Conservation (phyloP, 1,140 invertebrate genomes). For the Aphelenchoides avenae region DNA sequence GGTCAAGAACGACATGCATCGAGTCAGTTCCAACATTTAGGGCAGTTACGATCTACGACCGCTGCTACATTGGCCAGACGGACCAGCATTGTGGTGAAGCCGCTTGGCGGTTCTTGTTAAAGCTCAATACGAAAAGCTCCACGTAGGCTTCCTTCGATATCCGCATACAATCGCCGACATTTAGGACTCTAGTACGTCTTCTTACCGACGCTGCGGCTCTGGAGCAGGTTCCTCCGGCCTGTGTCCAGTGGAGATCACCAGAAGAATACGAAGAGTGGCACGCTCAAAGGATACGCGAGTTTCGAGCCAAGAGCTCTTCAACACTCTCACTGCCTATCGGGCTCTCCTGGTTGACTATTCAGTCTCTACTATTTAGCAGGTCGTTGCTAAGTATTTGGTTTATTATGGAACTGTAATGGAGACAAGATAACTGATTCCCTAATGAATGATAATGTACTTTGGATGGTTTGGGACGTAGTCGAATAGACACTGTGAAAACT, state of each 20-base stretch:
- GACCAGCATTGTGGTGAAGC: conserved; percentile 28
- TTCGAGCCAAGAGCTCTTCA: too few species aligned
- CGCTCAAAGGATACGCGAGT: conserved; percentile 9
- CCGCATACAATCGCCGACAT: not conserved
- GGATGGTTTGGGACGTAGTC: too few species aligned
- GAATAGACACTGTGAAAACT: too few species aligned
- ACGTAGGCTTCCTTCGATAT: conserved; percentile 16
- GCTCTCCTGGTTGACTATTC: too few species aligned
- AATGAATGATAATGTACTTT: too few species aligned
- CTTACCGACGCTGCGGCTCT: too few species aligned
- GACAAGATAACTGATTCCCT: too few species aligned
- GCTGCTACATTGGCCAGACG: conserved; percentile 9
- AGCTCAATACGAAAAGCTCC: conserved; percentile 35
- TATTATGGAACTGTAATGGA: too few species aligned
- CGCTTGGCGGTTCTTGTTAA: conserved; percentile 26
- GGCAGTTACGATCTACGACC: conserved; percentile 8
- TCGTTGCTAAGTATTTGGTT: too few species aligned
- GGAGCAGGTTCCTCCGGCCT: conserved; percentile 12
- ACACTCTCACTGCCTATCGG: too few species aligned
- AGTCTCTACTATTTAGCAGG: too few species aligned
- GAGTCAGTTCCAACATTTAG: conserved; percentile 21
- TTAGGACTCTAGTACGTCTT: too few species aligned
- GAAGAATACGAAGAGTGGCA: conserved; percentile 32
- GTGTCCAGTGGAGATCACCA: conserved; percentile 26
- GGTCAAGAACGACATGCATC: conserved; percentile 35